Evolutionary conservation across 1,140 invertebrate species (phyloP).

Genomic region (Drosophila pectinifera): DNA sequence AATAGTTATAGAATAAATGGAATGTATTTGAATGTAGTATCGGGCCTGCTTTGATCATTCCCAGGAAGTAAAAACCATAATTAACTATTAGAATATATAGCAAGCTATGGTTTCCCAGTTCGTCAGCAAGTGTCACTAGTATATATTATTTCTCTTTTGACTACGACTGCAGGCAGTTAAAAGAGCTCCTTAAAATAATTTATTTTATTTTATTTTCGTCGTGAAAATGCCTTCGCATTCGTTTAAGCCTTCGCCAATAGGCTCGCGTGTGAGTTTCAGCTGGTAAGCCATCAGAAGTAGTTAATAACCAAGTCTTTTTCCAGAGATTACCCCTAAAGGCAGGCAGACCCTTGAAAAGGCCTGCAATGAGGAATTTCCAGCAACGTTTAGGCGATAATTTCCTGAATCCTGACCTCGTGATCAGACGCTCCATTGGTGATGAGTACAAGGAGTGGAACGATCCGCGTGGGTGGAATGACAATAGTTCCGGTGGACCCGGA

Average conservation of each 20-base stretch:
- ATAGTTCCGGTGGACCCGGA: not conserved
- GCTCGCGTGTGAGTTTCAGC: not conserved
- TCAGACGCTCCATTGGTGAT: not conserved
- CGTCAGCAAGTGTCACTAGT: not conserved
- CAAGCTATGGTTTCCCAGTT: not conserved
- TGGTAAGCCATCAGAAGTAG: not conserved
- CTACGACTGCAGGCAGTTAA: not conserved
- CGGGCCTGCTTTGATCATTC: not conserved
- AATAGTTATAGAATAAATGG: not conserved
- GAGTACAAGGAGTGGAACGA: not conserved
- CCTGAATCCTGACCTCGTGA: not conserved
- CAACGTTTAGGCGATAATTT: not conserved
- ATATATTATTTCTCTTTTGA: not conserved
- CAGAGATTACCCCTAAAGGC: not conserved
- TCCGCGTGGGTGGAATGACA: slow-evolving; percentile 2
- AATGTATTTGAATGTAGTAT: not conserved
- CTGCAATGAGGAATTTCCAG: not conserved
- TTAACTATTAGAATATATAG: not conserved
- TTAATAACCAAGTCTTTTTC: not conserved
- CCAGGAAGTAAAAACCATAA: not conserved
- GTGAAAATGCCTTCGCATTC: slow-evolving; percentile 10
- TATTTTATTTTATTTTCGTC: not conserved
- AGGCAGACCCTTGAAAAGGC: not conserved
- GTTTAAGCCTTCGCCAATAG: not conserved
- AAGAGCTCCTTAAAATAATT: slow-evolving; percentile 1